A percentile compares a stretch with the other conserved stretches of the same genome.
Evolutionary conservation across 2,797 vertebrate species (phyloP).

Genomic region (Microctenopoma steveboyesi): DNA sequence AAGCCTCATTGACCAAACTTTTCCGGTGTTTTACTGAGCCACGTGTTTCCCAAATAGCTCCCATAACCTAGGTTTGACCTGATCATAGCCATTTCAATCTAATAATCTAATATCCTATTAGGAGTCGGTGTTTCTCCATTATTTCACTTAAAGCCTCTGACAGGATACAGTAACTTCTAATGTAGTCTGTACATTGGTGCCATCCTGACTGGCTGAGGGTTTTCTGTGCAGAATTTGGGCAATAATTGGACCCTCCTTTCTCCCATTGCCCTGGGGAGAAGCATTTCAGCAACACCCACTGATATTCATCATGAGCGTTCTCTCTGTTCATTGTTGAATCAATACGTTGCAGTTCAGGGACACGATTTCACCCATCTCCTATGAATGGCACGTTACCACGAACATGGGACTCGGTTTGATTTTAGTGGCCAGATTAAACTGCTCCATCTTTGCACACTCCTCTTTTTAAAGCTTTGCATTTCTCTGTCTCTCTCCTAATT

Average conservation of each 20-base stretch:
- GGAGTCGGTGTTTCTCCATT: not conserved
- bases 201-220: conserved; percentile 37
- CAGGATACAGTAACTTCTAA: conserved; percentile 25
- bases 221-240: conserved; percentile 50
- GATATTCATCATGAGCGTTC: conserved; percentile 67
- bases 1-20: conserved; percentile 19
- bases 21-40: conserved; percentile 36
- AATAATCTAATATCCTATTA: conserved; percentile 12
- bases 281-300: conserved; percentile 61
- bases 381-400: conserved; percentile 42
- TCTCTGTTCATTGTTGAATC: conserved; percentile 69
- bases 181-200: conserved; percentile 47
- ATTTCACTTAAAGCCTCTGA: conserved; percentile 31
- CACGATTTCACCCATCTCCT: conserved; percentile 44
- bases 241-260: conserved; percentile 66
- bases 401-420: conserved; percentile 44
- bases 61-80: conserved; percentile 25
- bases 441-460: not conserved
- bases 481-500: conserved; percentile 10
- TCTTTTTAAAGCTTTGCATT: not conserved
- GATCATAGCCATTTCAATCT: conserved; percentile 21
- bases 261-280: conserved; percentile 55
- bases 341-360: conserved; percentile 69
- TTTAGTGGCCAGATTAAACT: conserved; percentile 29
- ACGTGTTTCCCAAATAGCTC: not conserved